Conservation (phyloP, 35 echinoderm and acorn worm genomes). For the Diadema setosum region DNA sequence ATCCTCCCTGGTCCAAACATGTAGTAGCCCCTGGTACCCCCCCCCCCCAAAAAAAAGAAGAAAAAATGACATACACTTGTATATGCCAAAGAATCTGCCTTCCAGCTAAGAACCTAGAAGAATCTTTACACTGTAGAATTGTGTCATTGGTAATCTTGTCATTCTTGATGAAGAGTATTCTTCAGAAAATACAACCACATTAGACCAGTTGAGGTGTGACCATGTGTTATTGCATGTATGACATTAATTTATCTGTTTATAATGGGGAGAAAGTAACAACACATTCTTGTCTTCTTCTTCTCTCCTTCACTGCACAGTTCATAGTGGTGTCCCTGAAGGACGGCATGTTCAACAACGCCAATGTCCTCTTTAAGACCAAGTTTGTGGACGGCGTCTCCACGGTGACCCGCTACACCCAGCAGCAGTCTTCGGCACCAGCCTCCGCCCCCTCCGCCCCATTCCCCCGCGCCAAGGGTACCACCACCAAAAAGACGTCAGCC, state of each 20-base stretch:
- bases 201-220: too few species aligned
- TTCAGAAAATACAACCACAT: too few species aligned
- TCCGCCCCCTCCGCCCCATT: background rate
- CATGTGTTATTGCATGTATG: background rate
- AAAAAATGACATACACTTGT: too few species aligned
- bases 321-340: slow-evolving; percentile 98
- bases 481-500: slow-evolving; percentile 33
- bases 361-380: slow-evolving; percentile 97
- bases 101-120: too few species aligned
- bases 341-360: slow-evolving; percentile 99
- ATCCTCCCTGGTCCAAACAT: too few species aligned
- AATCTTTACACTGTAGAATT: too few species aligned
- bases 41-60: too few species aligned
- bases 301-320: slow-evolving; percentile 53
- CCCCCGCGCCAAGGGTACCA: slow-evolving; percentile 26
- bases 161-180: too few species aligned
- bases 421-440: background rate
- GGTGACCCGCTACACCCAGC: slow-evolving; percentile 89
- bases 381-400: slow-evolving; percentile 98
- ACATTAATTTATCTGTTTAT: background rate
- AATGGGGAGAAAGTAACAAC: too few species aligned
- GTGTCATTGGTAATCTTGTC: too few species aligned
- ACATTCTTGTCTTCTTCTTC: background rate
- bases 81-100: too few species aligned
- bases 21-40: too few species aligned